Evolutionary conservation across 37 sponge, comb jelly and placozoan species (phyloP).

Genomic region (Halichondria panicea): DNA sequence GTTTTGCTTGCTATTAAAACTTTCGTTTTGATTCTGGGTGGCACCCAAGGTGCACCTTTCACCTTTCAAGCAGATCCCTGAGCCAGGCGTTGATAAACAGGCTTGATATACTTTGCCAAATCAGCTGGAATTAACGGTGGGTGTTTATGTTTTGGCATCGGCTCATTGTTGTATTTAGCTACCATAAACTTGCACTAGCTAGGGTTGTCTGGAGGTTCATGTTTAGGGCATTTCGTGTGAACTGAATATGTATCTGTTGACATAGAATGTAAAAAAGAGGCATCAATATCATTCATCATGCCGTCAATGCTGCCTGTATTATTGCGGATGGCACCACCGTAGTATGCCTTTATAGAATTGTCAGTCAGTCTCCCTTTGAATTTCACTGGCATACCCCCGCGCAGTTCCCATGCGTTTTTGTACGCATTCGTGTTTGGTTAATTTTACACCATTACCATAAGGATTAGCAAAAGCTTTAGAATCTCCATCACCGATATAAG

Average conservation of each 20-base stretch:
- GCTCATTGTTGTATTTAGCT: neutral
- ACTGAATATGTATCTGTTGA: neutral
- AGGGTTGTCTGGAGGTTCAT: neutral
- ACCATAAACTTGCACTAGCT: neutral
- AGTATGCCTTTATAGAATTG: neutral
- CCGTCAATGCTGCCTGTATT: neutral
- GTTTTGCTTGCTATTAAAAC: too few relatives aligned
- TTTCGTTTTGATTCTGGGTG: neutral
- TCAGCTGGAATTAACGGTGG: neutral
- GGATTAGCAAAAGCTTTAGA: neutral
- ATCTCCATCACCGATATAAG: constrained; percentile 13
- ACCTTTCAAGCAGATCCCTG: neutral
- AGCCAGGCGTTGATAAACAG: neutral
- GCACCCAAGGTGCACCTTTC: neutral
- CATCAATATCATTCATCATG: neutral
- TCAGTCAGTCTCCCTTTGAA: neutral
- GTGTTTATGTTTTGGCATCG: neutral
- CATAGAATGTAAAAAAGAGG: neutral
- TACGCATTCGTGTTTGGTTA: constrained; percentile 7
- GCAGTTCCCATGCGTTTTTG: constrained; percentile 5
- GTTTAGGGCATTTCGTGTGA: neutral
- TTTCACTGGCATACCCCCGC: too few relatives aligned
- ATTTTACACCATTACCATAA: neutral
- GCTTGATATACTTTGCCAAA: neutral
- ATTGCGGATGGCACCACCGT: neutral